phyloP scores from a whole-genome alignment of 2,113 vertebrate species.

The Arothron firmamentum region DNA sequence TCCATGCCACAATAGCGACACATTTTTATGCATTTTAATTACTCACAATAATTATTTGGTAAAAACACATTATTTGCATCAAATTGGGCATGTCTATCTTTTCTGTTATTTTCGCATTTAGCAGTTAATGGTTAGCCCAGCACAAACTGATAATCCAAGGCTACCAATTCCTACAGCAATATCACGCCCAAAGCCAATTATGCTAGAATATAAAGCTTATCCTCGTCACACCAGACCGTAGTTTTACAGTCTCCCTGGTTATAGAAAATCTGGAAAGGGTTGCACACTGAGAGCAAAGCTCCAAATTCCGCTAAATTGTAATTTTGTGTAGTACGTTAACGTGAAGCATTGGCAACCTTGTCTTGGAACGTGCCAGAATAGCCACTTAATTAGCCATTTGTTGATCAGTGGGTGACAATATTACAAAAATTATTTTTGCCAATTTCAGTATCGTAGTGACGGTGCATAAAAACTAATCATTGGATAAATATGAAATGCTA shows the following conservation, averaged over 20 bases:
- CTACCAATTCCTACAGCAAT: conserved; percentile 29
- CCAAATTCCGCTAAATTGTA: conserved; percentile 12
- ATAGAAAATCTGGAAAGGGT: conserved; percentile 36
- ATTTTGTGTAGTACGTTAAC: conserved; percentile 29
- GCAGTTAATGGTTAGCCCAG: neutral
- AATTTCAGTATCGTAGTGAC: neutral
- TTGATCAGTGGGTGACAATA: neutral
- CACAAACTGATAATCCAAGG: conserved; percentile 11
- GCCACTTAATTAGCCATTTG: neutral
- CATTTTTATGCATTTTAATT: neutral
- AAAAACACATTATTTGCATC: neutral
- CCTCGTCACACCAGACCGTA: neutral
- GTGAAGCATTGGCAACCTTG: conserved; percentile 19
- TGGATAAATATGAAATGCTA: conserved; percentile 1
- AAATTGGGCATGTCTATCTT: neutral
- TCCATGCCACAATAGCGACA: too few relatives aligned
- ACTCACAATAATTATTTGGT: neutral
- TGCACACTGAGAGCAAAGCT: conserved; percentile 23
- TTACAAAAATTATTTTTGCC: neutral
- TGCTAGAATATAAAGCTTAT: conserved; percentile 11
- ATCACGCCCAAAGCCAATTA: conserved; percentile 13
- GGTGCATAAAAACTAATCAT: neutral
- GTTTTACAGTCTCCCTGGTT: conserved; percentile 14
- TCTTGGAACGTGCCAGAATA: conserved; percentile 41
- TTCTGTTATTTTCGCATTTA: conserved; percentile 7